A percentile compares a stretch with the other conserved stretches of the same genome.
phyloP scores from a whole-genome alignment of 2,888 invertebrate species.

The Dimorphilus gyrociliatus region DNA sequence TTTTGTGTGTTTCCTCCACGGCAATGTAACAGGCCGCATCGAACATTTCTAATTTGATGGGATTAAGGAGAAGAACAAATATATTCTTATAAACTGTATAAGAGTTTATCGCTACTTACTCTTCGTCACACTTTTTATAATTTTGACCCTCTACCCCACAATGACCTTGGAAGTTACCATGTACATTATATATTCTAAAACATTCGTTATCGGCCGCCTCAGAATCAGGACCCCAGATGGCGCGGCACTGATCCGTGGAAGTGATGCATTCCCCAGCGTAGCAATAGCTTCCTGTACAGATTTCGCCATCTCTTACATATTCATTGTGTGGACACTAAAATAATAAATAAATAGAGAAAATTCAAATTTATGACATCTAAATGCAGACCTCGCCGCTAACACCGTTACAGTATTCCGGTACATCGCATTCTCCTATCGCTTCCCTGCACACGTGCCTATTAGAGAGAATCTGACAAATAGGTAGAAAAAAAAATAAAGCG shows the following conservation, averaged over 20 bases:
- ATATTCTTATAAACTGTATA: too few species aligned
- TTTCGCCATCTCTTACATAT: conserved; percentile 76
- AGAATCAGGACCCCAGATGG: conserved; percentile 77
- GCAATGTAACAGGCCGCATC: conserved; percentile 87
- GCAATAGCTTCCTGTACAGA: conserved; percentile 68
- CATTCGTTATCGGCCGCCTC: conserved; percentile 67
- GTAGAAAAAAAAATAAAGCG: neutral
- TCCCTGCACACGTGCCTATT: conserved; percentile 54
- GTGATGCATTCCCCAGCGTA: conserved; percentile 83
- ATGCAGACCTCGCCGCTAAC: conserved; percentile 47
- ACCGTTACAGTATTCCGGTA: conserved; percentile 84
- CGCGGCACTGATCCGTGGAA: conserved; percentile 66
- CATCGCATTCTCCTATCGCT: conserved; percentile 77
- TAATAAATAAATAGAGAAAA: neutral
- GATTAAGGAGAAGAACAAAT: neutral
- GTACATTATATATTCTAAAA: conserved; percentile 84
- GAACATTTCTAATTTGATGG: conserved; percentile 52
- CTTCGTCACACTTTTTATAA: conserved; percentile 62
- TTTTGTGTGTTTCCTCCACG: conserved; percentile 73
- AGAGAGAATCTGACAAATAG: conserved; percentile 20
- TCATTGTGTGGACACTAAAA: conserved; percentile 68
- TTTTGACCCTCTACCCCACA: conserved; percentile 52
- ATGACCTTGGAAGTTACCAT: conserved; percentile 85
- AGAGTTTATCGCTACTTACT: conserved; percentile 46
- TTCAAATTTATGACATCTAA: neutral